A percentile compares a stretch with the other conserved stretches of the same genome.
Evolutionary conservation across 2,113 vertebrate species (phyloP).

Genomic region (Menidia beryllina): DNA sequence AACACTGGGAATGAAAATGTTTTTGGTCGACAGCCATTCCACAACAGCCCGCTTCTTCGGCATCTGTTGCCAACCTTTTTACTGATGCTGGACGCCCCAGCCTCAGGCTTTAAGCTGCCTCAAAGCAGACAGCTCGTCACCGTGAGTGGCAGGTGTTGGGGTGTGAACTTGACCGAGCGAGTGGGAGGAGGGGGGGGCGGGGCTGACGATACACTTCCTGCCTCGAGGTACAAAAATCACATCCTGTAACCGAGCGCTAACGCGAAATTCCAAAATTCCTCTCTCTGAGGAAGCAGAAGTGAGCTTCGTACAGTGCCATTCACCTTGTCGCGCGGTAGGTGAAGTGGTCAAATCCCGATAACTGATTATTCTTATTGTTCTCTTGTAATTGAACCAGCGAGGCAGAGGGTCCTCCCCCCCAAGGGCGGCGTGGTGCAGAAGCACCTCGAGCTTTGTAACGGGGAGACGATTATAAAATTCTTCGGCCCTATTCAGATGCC

Average conservation of each 20-base stretch:
- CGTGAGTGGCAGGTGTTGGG: slow-evolving; percentile 54
- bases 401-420: slow-evolving; percentile 10
- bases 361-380: slow-evolving; percentile 15
- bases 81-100: slow-evolving; percentile 13
- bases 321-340: neutral
- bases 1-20: slow-evolving; percentile 15
- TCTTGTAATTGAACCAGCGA: slow-evolving; percentile 15
- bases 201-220: slow-evolving; percentile 21
- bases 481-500: slow-evolving; percentile 50
- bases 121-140: slow-evolving; percentile 32
- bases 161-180: slow-evolving; percentile 49
- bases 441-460: slow-evolving; percentile 26
- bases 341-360: neutral
- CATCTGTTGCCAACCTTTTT: slow-evolving; percentile 21
- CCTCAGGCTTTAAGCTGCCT: slow-evolving; percentile 27
- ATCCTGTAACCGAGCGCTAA: neutral
- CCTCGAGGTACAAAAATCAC: slow-evolving; percentile 22
- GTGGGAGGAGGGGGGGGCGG: slow-evolving; percentile 33
- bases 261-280: slow-evolving; percentile 19
- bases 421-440: neutral
- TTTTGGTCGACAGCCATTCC: slow-evolving; percentile 20
- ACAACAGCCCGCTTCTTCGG: slow-evolving; percentile 10
- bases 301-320: neutral
- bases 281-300: neutral
- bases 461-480: slow-evolving; percentile 43